Percentiles rank a stretch among this genome's conserved stretches.
These are phyloP conservation scores for Bolinopsis microptera DNA, from an alignment of 37 sponge, comb jelly and placozoan genomes.

Conservation along the genomic window DNA sequence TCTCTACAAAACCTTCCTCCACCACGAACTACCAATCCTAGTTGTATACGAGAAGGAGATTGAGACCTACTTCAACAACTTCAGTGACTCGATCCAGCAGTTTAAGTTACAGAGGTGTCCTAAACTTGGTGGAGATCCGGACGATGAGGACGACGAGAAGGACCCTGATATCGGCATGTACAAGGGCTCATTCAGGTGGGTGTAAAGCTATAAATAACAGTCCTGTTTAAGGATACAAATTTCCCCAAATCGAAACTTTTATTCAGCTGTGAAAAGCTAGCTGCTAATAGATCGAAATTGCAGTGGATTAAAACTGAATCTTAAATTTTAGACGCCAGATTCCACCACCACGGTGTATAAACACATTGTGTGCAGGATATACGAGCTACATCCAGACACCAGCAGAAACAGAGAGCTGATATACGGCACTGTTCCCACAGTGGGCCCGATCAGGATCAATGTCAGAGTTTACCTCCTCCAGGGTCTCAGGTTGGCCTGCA, in stretches of 20 bases:
- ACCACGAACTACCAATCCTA: background rate
- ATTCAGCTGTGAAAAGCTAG: too few species aligned
- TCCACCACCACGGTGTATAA: too few species aligned
- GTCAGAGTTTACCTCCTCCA: background rate
- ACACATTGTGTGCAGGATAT: too few species aligned
- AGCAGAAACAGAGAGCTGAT: background rate
- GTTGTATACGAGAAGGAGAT: conserved; percentile 28
- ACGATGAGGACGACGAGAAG: conserved; percentile 31
- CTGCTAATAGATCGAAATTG: too few species aligned
- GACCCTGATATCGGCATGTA: conserved; percentile 17
- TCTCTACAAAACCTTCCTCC: conserved; percentile 31
- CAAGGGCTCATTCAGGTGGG: conserved; percentile 29
- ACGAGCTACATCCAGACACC: background rate
- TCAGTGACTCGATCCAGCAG: conserved; percentile 36
- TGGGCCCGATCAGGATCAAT: background rate
- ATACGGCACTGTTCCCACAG: background rate
- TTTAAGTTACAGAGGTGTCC: conserved; percentile 11
- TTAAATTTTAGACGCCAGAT: too few species aligned
- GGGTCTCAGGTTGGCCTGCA: conserved; percentile 3
- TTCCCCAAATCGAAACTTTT: too few species aligned
- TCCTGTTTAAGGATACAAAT: background rate
- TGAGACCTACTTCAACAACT: conserved; percentile 38
- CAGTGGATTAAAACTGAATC: too few species aligned
- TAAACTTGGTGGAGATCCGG: conserved; percentile 6
- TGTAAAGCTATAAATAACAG: background rate